Evolutionary conservation across 2,888 invertebrate species (phyloP).

Genomic region (Caenorhabditis sp.): DNA sequence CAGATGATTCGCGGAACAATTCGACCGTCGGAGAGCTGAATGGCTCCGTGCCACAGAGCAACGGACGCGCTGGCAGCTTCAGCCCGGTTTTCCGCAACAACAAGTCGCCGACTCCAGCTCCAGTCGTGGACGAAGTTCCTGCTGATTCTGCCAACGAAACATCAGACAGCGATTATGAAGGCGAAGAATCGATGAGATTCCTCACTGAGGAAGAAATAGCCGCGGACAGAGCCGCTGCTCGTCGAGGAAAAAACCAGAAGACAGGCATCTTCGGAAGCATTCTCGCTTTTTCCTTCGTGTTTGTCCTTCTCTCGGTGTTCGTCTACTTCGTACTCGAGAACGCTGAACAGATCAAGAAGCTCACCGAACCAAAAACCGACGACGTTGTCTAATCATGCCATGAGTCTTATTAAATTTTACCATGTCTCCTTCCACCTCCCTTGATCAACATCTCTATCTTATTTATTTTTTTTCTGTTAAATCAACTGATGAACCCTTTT

Average conservation of each 20-base stretch:
- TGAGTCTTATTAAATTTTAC: not conserved
- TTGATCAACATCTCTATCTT: not conserved
- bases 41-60: not conserved
- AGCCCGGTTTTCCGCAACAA: constrained; percentile 8
- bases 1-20: constrained; percentile 8
- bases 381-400: constrained; percentile 23
- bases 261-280: not conserved
- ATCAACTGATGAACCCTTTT: constrained; percentile 12
- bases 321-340: constrained; percentile 58
- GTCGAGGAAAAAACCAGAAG: not conserved
- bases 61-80: not conserved
- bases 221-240: constrained; percentile 33
- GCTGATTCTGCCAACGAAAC: not conserved
- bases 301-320: constrained; percentile 51
- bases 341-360: constrained; percentile 27
- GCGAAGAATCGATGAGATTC: constrained; percentile 65
- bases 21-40: not conserved
- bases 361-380: constrained; percentile 17
- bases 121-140: not conserved
- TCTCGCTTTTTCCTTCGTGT: constrained; percentile 8
- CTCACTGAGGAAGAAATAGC: constrained; percentile 65
- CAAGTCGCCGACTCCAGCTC: not conserved
- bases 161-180: constrained; percentile 56
- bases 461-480: constrained; percentile 25
- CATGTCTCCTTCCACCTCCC: not conserved